Evolutionary conservation across 2,113 vertebrate species (phyloP).

Genomic region (Ceratotherium simum): DNA sequence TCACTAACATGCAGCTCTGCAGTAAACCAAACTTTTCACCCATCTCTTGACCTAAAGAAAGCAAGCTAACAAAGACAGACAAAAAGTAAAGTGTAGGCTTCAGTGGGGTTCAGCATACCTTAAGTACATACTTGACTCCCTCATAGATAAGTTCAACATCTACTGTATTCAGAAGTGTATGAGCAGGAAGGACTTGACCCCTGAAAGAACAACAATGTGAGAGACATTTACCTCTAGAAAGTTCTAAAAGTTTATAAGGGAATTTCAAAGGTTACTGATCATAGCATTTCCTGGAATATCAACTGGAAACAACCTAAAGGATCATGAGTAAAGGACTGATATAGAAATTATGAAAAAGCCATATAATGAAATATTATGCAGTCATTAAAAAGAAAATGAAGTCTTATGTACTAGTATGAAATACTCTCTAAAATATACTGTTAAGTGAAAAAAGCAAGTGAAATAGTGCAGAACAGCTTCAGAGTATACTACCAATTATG

Average conservation of each 20-base stretch:
- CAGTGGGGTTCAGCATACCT: constrained; percentile 82
- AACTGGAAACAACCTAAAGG: constrained; percentile 26
- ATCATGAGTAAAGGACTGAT: not conserved
- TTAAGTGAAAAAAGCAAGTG: constrained; percentile 21
- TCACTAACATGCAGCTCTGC: not conserved
- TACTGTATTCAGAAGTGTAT: constrained; percentile 97
- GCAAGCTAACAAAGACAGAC: not conserved
- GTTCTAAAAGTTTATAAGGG: constrained; percentile 38
- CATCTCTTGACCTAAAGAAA: not conserved
- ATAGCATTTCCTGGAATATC: constrained; percentile 41
- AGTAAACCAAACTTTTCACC: not conserved
- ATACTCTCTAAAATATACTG: not conserved
- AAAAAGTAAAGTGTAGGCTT: not conserved
- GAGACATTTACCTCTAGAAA: constrained; percentile 32
- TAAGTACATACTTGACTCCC: constrained; percentile 95
- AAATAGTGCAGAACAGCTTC: not conserved
- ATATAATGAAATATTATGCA: not conserved
- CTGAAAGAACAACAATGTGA: constrained; percentile 84
- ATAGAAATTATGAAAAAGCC: constrained; percentile 16
- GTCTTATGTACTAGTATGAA: not conserved
- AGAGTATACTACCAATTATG: not conserved
- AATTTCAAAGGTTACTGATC: constrained; percentile 8
- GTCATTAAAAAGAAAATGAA: constrained; percentile 52
- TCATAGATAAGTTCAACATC: constrained; percentile 98
- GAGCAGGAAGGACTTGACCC: constrained; percentile 97